Evolutionary conservation across 2,113 vertebrate genomes (phyloP).

Genomic region (Urocynchramus pylzowi): DNA sequence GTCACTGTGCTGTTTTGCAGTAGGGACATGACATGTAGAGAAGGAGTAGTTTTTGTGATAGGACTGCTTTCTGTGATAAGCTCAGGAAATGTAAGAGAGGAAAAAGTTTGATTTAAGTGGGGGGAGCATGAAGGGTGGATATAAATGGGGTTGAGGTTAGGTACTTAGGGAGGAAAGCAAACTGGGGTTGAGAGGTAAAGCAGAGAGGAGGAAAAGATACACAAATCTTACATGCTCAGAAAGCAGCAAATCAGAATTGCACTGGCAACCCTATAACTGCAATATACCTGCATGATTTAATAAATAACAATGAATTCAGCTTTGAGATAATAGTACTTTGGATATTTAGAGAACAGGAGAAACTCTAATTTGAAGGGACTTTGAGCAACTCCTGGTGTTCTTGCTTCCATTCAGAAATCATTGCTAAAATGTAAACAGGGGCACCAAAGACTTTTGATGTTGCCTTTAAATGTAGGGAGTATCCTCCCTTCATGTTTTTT

Average conservation of each 20-base stretch:
- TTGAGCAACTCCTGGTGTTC: background rate
- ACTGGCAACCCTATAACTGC: background rate
- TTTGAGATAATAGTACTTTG: background rate
- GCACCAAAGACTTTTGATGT: background rate
- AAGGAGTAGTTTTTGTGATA: background rate
- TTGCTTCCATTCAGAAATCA: background rate
- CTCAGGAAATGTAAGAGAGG: background rate
- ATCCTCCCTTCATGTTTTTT: background rate
- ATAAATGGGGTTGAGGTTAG: background rate
- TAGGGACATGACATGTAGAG: rapidly evolving
- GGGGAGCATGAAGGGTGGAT: background rate
- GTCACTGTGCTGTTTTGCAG: background rate
- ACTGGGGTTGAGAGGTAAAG: background rate
- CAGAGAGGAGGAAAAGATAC: background rate
- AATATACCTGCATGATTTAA: background rate
- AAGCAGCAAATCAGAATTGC: background rate
- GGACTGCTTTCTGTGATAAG: background rate
- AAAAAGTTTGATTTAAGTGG: background rate
- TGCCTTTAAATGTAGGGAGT: background rate
- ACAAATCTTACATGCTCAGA: background rate
- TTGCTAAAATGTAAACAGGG: background rate
- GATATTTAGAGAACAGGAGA: background rate
- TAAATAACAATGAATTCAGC: background rate
- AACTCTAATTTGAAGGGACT: background rate
- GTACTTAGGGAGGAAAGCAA: background rate